A percentile compares a stretch with the other conserved stretches of the same genome.
Evolutionary conservation across 2,888 invertebrate genomes (phyloP).

Genomic region (Brachylomia viminalis): DNA sequence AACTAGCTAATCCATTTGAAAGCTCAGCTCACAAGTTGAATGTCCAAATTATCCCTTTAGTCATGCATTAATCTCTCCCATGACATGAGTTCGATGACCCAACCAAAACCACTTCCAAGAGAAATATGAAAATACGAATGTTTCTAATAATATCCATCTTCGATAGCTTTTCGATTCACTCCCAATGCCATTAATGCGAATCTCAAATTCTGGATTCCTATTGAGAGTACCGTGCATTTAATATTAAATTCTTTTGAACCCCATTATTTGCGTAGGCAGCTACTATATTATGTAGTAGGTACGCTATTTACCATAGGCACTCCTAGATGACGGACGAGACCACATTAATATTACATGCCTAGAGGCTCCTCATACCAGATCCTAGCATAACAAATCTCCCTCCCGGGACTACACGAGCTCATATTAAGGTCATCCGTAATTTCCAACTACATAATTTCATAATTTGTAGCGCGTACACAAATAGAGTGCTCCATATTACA

Average conservation of each 20-base stretch:
- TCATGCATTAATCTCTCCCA: slow-evolving; percentile 32
- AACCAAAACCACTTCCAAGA: background rate
- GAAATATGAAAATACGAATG: slow-evolving; percentile 1
- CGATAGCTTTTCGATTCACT: background rate
- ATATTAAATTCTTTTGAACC: slow-evolving; percentile 22
- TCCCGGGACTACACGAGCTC: slow-evolving; percentile 34
- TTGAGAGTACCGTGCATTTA: slow-evolving; percentile 1
- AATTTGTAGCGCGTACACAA: slow-evolving; percentile 18
- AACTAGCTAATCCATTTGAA: slow-evolving; percentile 5
- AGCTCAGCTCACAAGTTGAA: slow-evolving; percentile 14
- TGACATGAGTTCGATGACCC: slow-evolving; percentile 22
- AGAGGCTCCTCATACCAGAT: slow-evolving; percentile 31
- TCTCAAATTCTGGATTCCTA: slow-evolving; percentile 8
- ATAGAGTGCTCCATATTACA: slow-evolving; percentile 29
- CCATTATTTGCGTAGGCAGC: slow-evolving; percentile 14
- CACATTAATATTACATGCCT: slow-evolving; percentile 48
- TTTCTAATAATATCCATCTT: background rate
- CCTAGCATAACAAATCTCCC: slow-evolving; percentile 46
- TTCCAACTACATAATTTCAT: slow-evolving; percentile 28
- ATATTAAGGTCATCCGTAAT: slow-evolving; percentile 36
- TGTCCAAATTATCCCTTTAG: slow-evolving; percentile 37
- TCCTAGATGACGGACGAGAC: slow-evolving; percentile 27
- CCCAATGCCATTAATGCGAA: background rate
- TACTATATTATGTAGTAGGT: slow-evolving; percentile 32
- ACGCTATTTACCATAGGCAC: slow-evolving; percentile 24